phyloP scores from a whole-genome alignment of 1,140 invertebrate genomes.

The Pantala flavescens region DNA sequence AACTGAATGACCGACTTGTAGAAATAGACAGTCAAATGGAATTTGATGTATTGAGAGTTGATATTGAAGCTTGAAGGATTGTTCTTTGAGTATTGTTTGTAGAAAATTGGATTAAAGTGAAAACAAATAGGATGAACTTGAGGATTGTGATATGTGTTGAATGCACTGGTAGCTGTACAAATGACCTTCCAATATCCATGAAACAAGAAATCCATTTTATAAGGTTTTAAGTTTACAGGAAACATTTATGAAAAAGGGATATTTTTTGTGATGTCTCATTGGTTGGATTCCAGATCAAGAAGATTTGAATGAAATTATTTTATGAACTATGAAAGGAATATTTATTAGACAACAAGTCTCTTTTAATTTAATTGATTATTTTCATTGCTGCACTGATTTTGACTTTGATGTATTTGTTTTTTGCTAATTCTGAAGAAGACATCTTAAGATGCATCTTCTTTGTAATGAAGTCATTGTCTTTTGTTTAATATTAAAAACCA shows the following conservation, averaged over 20 bases:
- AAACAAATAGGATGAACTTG: background rate
- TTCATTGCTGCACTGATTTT: too few relatives aligned
- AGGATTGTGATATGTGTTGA: background rate
- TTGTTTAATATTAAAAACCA: too few relatives aligned
- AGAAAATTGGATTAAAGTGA: background rate
- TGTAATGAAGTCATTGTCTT: too few relatives aligned
- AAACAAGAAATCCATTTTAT: background rate
- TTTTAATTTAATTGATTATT: background rate
- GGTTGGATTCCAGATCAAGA: background rate
- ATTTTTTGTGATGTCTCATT: background rate
- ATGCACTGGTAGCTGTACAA: conserved; percentile 1
- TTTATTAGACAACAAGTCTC: background rate
- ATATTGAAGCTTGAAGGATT: background rate
- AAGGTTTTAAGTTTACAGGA: background rate
- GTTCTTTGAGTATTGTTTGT: background rate
- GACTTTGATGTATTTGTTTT: too few relatives aligned
- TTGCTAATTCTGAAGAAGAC: too few relatives aligned
- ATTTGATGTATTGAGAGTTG: background rate
- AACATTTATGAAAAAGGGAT: background rate
- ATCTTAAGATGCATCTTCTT: too few relatives aligned
- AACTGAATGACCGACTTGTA: too few relatives aligned
- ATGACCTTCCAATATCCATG: background rate
- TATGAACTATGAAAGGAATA: background rate
- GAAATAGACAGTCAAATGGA: background rate
- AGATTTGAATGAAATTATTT: background rate